Base-by-base conservation (phyloP, 2,888 invertebrate species). In the Pecten maximus region DNA sequence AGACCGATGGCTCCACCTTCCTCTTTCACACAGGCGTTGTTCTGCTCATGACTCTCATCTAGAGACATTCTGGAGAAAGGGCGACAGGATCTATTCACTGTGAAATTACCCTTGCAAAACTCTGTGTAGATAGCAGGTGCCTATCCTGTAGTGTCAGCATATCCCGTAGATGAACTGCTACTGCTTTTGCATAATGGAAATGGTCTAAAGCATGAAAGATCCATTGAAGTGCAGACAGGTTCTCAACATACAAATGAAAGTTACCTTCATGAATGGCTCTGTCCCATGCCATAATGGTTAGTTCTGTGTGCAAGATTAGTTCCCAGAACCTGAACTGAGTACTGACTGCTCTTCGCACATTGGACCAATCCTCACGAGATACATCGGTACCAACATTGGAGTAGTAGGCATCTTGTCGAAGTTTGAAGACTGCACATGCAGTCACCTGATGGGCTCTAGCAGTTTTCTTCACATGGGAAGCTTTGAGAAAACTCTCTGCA, bases 181-280 rank as follows among this genome's bases (percentile, higher is more conserved):
- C 28, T 92, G 88, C 92, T n/a, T 91, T 88, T 2, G 91, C 93
- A 87, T 93, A 93, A 89, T 92, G 86, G 19, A 88, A 87, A 88
- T 93, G 92, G 40, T 88, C 88, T 60, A 92, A 44, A 44, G 44
- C 44, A 44, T 44, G 44, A 12, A 44, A 44, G 12, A 44, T 44
- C 44, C 44, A 44, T 12, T 44, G 44, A 44, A 44, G 44, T 44
- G 44, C 44, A 10, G 44, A 44, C 44, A 44, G 44, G 44, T 12
- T 44, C 44, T 44, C 44, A 44, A 44, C 44, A 44, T 44, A 44
- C 44, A 44, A 44, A 44, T 44, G 6, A 12, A 44, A 44, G 44
- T 44, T 44, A 44, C 44, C 44, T 44, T 44, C 44, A 44, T 44
- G 44, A 44, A 44, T 44, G 44, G 44, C 44, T 44, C 44, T 44